These are phyloP conservation scores for Melitaea cinxia DNA, from an alignment of 1,140 invertebrate genomes.

Conservation along the genomic window DNA sequence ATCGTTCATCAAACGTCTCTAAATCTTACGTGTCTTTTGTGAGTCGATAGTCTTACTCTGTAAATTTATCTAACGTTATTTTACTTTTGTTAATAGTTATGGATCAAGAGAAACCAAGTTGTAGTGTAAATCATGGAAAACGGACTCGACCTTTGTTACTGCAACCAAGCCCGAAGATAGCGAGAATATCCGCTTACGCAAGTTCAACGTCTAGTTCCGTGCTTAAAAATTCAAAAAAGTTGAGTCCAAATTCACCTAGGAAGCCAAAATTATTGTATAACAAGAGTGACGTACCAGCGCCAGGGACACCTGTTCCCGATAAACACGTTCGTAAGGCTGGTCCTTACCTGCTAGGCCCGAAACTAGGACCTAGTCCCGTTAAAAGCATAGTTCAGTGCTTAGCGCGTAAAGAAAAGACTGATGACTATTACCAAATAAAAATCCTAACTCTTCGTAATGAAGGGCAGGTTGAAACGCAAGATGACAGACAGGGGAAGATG, in stretches of 20 bases:
- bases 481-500: conserved; percentile 92
- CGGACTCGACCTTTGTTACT: conserved; percentile 74
- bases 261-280: conserved; percentile 60
- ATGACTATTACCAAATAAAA: conserved; percentile 90
- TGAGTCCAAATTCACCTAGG: conserved; percentile 47
- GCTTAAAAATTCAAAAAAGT: conserved; percentile 62
- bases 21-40: conserved; percentile 3
- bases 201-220: conserved; percentile 57
- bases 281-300: conserved; percentile 63
- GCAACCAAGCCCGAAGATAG: conserved; percentile 69
- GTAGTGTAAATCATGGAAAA: conserved; percentile 69
- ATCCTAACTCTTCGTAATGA: conserved; percentile 84
- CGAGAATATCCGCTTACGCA: conserved; percentile 59
- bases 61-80: conserved; percentile 8
- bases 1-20: conserved; percentile 6
- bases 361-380: conserved; percentile 88
- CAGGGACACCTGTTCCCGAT: conserved; percentile 74
- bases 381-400: conserved; percentile 91
- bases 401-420: conserved; percentile 87
- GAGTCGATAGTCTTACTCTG: not conserved
- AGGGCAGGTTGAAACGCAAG: conserved; percentile 86
- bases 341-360: conserved; percentile 87
- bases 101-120: conserved; percentile 70
- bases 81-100: conserved; percentile 46
- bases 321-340: conserved; percentile 83